phyloP scores from a whole-genome alignment of 2,797 vertebrate genomes.

The Momotus momota region DNA sequence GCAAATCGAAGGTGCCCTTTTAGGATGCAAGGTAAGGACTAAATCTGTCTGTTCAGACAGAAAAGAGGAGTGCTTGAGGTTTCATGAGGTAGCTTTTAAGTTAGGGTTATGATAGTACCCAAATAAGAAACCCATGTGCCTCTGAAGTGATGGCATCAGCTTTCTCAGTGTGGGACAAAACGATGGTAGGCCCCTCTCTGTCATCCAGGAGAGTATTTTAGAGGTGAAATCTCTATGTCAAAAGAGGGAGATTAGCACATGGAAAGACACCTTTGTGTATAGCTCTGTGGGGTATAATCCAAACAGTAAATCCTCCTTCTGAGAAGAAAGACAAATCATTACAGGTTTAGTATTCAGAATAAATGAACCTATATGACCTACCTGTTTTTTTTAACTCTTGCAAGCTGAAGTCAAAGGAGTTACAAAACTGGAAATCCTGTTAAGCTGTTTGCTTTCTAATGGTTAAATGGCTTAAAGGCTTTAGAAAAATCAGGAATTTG shows the following conservation, averaged over 20 bases:
- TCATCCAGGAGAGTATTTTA: neutral
- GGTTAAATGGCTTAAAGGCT: neutral
- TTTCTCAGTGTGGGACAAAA: neutral
- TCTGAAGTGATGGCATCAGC: neutral
- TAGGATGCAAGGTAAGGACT: neutral
- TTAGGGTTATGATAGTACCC: neutral
- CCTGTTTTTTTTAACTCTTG: neutral
- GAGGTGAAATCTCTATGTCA: neutral
- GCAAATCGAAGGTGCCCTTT: slow-evolving; percentile 47
- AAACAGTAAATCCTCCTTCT: neutral
- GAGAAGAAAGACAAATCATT: neutral
- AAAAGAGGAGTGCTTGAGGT: neutral
- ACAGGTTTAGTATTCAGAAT: neutral
- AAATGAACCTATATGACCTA: neutral
- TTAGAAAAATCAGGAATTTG: neutral
- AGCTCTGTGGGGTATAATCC: neutral
- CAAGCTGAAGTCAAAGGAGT: neutral
- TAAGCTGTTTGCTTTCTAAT: neutral
- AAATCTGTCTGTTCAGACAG: neutral
- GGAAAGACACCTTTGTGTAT: neutral
- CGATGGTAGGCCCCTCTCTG: neutral
- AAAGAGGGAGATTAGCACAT: neutral
- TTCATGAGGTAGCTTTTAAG: neutral
- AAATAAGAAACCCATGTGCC: neutral
- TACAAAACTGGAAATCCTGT: neutral